Base-by-base conservation (phyloP, 2,888 invertebrate genomes). In the Eupithecia pulchellata region DNA sequence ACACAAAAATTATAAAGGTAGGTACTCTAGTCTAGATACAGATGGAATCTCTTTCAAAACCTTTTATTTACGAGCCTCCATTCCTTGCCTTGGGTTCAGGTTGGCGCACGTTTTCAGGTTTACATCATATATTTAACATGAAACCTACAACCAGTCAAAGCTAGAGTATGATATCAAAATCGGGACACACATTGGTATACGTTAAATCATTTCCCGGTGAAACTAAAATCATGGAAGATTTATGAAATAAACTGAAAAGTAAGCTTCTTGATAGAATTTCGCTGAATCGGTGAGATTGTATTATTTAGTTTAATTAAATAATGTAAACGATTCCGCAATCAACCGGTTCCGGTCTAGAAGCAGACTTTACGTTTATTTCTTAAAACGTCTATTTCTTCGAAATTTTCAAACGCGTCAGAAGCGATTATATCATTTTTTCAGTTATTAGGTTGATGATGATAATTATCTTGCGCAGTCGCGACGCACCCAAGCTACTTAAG, bases 1-100 rank as follows among this genome's bases (percentile, higher is more conserved):
- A 75, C 71, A 68, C 42, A 34, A 66, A 34, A 30, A 55, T 55
- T 61, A 64, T 71, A 42, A 32, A 36, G 61, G 60, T 57, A 61
- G 58, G 36, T 61, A 27, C 17, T 47, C n/a, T n/a, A n/a, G n/a
- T n/a, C n/a, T n/a, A n/a, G n/a, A n/a, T n/a, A 64, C 34, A 64
- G 64, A 58, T 32, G 3, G 64, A 68, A 69, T 60, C 32, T 60
- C 47, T 57, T 27, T 29, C 27, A 17, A 57, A 29, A 29, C 57
- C 11, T 52, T 52, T 20, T 52, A 52, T 52, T 20, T 52, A 52
- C 25, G 52, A 52, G 20, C 11, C 11, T 52, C 11, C 20, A 25
- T 52, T 52, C 52, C 47, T 32, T 32, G 4, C 32, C n/a, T n/a
- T n/a, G n/a, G n/a, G n/a, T 47, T 47, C n/a, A 9, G 8, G 47